Conservation (phyloP, 2,797 vertebrate species). For the Acipenser oxyrinchus region DNA sequence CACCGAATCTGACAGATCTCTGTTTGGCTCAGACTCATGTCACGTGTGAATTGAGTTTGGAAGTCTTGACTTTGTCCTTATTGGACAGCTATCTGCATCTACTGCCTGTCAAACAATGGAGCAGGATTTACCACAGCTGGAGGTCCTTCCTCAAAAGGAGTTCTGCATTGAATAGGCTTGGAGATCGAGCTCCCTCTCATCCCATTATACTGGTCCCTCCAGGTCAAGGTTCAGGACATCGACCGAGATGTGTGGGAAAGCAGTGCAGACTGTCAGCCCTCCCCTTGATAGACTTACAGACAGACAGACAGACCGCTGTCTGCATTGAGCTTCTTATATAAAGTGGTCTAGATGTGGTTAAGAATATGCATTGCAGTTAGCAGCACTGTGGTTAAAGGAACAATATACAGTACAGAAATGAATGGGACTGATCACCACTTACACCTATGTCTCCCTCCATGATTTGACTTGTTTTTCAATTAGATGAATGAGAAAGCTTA, state of each 20-base stretch:
- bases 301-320: not conserved
- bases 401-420: too few relatives aligned
- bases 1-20: conserved; percentile 32
- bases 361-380: too few relatives aligned
- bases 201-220: conserved; percentile 40
- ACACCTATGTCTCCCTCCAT: too few relatives aligned
- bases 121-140: conserved; percentile 52
- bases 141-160: conserved; percentile 46
- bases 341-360: too few relatives aligned
- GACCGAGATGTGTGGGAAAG: conserved; percentile 63
- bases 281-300: too few relatives aligned
- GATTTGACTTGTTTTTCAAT: too few relatives aligned
- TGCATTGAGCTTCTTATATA: too few relatives aligned
- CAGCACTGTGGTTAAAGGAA: too few relatives aligned
- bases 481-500: too few relatives aligned
- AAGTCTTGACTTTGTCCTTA: conserved; percentile 60
- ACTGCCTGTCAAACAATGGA: conserved; percentile 31
- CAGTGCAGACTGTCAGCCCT: conserved; percentile 43
- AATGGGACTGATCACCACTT: too few relatives aligned
- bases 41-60: conserved; percentile 66
- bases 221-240: conserved; percentile 70
- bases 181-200: conserved; percentile 51
- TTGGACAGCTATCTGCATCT: conserved; percentile 49
- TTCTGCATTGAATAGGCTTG: conserved; percentile 56
- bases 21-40: conserved; percentile 55